Evolutionary conservation across 2,797 vertebrate species (phyloP), one percentile per base, ranked within the genome.

Genomic region (Pterois miles): DNA sequence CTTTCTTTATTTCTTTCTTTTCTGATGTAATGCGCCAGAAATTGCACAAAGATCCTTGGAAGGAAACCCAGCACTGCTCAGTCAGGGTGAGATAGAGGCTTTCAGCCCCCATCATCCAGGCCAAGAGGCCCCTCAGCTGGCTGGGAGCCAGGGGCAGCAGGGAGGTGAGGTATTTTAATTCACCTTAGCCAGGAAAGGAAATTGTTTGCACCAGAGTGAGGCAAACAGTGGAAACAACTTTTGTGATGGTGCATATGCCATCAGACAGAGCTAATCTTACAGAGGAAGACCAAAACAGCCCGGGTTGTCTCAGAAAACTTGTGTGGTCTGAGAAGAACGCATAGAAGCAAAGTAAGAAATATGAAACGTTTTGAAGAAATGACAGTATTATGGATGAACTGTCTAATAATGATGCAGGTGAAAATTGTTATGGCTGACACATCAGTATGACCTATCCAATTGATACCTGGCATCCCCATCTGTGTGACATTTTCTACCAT

Each of bases 81-180:
- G 62, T 40, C 22, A 53, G 73, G 46, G 63, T 72, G 43, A 76
- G 60, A 67, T 48, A 18, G 71, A 84, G 31, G 54, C 52, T 78
- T 81, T 72, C 23, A 58, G 64, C 54, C 78, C 58, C 60, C 67
- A 8, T 82, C 63, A 71, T 62, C 22, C 69, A 64, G 66, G 23
- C 81, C 23, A 43, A 85, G 83, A 70, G 83, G 81, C 81, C 87
- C 74, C 82, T 86, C 29, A 8, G 29, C 74, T 89, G 83, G 88
- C 83, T 25, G 8, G 16, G 59, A 53, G 74, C 86, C 80, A 79
- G 60, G n/a, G 62, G 20, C 80, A 87, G 68, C 78, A 75, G 73
- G 84, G 88, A 89, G 86, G 84, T 86, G 78, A 90, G 86, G 75
- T 88, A 88, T 87, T 91, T 88, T 81, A 89, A 90, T 91, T 82